Base-by-base conservation (phyloP, 2,888 invertebrate genomes). In the Adelognathus sp. region DNA sequence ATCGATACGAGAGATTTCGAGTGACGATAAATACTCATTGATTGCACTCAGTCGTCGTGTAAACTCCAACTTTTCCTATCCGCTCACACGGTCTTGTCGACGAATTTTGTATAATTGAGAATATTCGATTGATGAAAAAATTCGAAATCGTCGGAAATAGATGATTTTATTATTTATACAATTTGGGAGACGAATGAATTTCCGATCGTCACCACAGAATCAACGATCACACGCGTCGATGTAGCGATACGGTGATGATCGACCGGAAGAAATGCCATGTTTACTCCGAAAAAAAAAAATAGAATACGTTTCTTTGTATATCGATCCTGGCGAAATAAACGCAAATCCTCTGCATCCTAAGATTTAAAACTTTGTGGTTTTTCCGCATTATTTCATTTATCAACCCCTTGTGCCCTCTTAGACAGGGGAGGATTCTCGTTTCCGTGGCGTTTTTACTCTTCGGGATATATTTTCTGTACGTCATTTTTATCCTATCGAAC, bases 261-360 rank as follows among this genome's bases (percentile, higher is more conserved):
- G 52, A 81, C 54, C 71, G 80, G 66, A 18, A 56, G 33, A 11
- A 60, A 75, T 82, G 76, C 73, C 76, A 66, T 73, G 80, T 82
- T 81, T 76, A 70, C 79, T 67, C 61, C 50, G 73, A n/a, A 36
- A 81, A 72, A 83, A 83, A n/a, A n/a, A n/a, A n/a, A n/a, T n/a
- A n/a, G n/a, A n/a, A n/a, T n/a, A n/a, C n/a, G n/a, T 83, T 83
- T 85, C 83, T 85, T 85, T 84, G 82, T 85, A 86, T 81, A 85
- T 83, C 84, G 76, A 60, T 50, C 81, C 79, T 81, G 82, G 63
- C 69, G 72, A 86, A n/a, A 85, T 85, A 85, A 85, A 85, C 72
- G 76, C 76, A 50, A 69, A 84, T 82, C 73, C 79, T 79, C 80
- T 80, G 77, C 82, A 79, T 82, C 83, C 66, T 79, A 18, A 74